phyloP scores from a whole-genome alignment of 2,797 vertebrate species.

The Pipistrellus pygmaeus region DNA sequence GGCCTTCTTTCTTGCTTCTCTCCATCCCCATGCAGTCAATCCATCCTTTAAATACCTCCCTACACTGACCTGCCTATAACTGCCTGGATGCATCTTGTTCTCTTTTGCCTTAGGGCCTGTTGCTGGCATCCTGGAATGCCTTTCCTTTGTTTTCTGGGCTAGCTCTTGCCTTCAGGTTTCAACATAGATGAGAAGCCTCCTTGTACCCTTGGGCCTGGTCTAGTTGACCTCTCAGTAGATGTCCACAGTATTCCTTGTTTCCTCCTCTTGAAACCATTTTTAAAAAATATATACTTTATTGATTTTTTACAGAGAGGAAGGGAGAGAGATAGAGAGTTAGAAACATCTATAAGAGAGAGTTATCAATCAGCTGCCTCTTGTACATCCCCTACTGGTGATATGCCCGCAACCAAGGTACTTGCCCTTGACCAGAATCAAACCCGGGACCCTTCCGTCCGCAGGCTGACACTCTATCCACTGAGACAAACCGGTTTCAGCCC shows the following conservation, averaged over 20 bases:
- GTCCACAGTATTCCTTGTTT: background rate
- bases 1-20: background rate
- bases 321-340: too few relatives aligned
- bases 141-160: background rate
- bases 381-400: too few relatives aligned
- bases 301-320: too few relatives aligned
- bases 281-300: too few relatives aligned
- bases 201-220: background rate
- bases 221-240: background rate
- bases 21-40: too few relatives aligned
- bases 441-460: too few relatives aligned
- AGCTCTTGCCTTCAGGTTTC: background rate
- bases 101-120: background rate
- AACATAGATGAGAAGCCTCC: background rate
- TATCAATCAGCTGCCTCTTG: too few relatives aligned
- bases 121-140: background rate
- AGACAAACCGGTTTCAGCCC: too few relatives aligned
- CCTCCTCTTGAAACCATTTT: background rate
- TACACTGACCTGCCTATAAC: background rate
- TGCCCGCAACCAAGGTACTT: too few relatives aligned
- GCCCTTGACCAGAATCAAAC: too few relatives aligned
- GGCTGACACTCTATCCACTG: too few relatives aligned
- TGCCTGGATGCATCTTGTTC: background rate
- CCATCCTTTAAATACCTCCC: rapidly evolving
- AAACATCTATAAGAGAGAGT: too few relatives aligned